These are phyloP conservation scores for Sebastes trivittatus DNA, from an alignment of 2,797 vertebrate species.

Conservation along the genomic window DNA sequence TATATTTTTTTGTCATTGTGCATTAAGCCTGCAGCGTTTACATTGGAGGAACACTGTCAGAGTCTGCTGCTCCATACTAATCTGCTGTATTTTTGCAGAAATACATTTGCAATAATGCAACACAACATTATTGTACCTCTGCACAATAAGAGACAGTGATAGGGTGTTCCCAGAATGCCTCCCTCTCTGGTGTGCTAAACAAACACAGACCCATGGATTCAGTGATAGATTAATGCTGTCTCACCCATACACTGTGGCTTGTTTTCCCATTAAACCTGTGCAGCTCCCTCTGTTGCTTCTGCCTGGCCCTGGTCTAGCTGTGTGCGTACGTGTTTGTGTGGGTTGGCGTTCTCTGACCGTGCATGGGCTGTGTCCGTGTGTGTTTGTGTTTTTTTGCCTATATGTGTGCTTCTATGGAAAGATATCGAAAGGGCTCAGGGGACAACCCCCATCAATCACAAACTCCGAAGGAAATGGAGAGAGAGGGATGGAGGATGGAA, in stretches of 20 bases:
- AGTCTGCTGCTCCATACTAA: constrained; percentile 36
- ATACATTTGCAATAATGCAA: constrained; percentile 53
- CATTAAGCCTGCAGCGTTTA: constrained; percentile 13
- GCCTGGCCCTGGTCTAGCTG: constrained; percentile 37
- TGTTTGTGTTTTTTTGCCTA: constrained; percentile 53
- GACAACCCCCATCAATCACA: constrained; percentile 78
- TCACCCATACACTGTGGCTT: constrained; percentile 66
- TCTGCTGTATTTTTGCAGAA: constrained; percentile 34
- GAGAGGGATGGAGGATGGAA: constrained; percentile 61
- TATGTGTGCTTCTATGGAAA: constrained; percentile 62
- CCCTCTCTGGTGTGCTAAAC: constrained; percentile 52
- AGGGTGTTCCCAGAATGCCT: constrained; percentile 47
- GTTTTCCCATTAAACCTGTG: constrained; percentile 74
- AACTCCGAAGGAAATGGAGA: constrained; percentile 66
- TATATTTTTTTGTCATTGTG: constrained; percentile 23
- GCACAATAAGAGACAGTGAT: constrained; percentile 54
- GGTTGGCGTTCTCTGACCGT: not conserved
- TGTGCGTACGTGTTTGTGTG: not conserved
- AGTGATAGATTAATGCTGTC: constrained; percentile 77
- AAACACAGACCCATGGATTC: constrained; percentile 61
- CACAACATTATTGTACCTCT: constrained; percentile 50
- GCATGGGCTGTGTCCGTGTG: not conserved
- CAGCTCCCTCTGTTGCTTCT: constrained; percentile 65
- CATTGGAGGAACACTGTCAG: constrained; percentile 17
- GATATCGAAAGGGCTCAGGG: constrained; percentile 70